A percentile compares a stretch with the other conserved stretches of the same genome.
Conservation (phyloP, 2,888 invertebrate genomes). For the Pediacus dermestoides region DNA sequence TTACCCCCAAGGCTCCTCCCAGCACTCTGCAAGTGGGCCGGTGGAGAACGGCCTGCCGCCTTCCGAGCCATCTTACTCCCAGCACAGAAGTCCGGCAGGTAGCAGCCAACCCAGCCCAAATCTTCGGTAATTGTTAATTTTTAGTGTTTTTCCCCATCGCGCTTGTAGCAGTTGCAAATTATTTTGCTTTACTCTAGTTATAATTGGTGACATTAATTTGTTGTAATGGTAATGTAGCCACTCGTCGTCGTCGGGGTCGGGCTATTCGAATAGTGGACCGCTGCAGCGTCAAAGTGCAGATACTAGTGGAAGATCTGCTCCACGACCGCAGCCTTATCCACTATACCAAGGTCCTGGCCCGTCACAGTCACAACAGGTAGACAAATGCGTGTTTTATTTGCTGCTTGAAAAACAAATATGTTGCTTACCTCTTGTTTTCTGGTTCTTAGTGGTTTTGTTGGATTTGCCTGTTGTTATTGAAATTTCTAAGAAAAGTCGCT, state of each 20-base stretch:
- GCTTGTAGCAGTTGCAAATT: too few relatives aligned
- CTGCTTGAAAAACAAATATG: too few relatives aligned
- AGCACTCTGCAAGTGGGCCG: constrained; percentile 22
- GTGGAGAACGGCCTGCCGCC: constrained; percentile 55
- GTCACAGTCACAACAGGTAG: constrained; percentile 39
- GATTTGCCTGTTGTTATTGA: too few relatives aligned
- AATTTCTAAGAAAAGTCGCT: too few relatives aligned
- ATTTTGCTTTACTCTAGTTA: too few relatives aligned
- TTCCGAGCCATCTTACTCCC: constrained; percentile 37
- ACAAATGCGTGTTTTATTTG: constrained; percentile 7
- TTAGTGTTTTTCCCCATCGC: background rate
- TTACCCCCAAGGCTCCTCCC: constrained; percentile 34
- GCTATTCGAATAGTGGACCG: constrained; percentile 44
- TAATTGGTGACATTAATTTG: too few relatives aligned
- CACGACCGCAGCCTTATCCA: constrained; percentile 39
- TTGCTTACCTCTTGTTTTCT: too few relatives aligned
- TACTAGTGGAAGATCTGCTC: constrained; percentile 42
- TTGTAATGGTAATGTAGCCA: constrained; percentile 37
- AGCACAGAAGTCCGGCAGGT: constrained; percentile 27
- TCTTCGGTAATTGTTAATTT: constrained; percentile 25
- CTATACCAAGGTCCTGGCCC: constrained; percentile 44
- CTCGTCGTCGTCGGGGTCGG: constrained; percentile 41
- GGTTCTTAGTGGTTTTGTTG: too few relatives aligned
- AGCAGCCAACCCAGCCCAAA: constrained; percentile 34
- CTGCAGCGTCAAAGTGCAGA: constrained; percentile 43